Conservation (phyloP, 1,140 invertebrate genomes). For the Euschistus heros region DNA sequence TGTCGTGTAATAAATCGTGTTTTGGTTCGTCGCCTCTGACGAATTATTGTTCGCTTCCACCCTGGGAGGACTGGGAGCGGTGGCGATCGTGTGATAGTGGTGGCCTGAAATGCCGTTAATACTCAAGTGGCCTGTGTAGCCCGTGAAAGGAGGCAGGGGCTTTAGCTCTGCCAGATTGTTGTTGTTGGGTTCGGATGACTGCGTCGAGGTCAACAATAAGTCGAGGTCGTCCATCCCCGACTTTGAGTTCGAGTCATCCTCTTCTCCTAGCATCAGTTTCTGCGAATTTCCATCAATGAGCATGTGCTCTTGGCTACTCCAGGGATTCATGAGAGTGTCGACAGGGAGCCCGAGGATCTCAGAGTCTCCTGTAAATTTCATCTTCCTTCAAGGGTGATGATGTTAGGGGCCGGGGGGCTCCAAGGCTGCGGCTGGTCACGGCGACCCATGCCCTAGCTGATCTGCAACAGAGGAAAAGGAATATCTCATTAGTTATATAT, state of each 20-base stretch:
- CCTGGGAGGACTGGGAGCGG: constrained; percentile 37
- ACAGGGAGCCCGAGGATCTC: constrained; percentile 25
- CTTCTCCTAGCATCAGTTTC: constrained; percentile 28
- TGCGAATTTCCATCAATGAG: constrained; percentile 21
- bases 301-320: constrained; percentile 15
- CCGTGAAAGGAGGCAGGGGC: constrained; percentile 73
- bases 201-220: constrained; percentile 37
- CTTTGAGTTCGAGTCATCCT: constrained; percentile 40
- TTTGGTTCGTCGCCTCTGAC: constrained; percentile 34
- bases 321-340: constrained; percentile 23
- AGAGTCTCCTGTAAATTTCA: constrained; percentile 25
- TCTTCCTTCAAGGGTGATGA: constrained; percentile 15
- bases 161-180: constrained; percentile 66
- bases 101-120: constrained; percentile 78
- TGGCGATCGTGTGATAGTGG: constrained; percentile 69
- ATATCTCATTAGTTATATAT: neutral
- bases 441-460: constrained; percentile 3
- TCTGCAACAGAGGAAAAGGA: neutral
- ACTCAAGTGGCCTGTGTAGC: constrained; percentile 67
- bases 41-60: constrained; percentile 48
- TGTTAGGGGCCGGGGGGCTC: constrained; percentile 10
- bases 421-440: constrained; percentile 12
- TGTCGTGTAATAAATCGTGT: constrained; percentile 30
- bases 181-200: constrained; percentile 38
- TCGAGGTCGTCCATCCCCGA: constrained; percentile 49